Base-by-base conservation (phyloP, 2,888 invertebrate species). In the Hedychridium roseum region DNA sequence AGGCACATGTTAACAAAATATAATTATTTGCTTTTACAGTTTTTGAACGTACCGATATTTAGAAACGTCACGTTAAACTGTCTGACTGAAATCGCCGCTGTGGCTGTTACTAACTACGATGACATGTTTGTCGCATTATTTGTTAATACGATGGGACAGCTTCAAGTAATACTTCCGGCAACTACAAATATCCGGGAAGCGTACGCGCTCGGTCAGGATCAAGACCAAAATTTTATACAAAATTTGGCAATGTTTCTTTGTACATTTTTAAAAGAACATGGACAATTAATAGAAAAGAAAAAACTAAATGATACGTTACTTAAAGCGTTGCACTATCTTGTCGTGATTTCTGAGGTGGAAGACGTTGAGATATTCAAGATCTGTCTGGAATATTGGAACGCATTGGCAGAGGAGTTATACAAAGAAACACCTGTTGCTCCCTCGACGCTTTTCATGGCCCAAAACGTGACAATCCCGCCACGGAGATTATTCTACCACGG, bases 331-430 rank as follows among this genome's bases (percentile, higher is more conserved):
- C 87, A 90, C 61, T 95, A 94, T 76, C 85, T 95, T 64, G 91
- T 94, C 5, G 82, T 94, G 71, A 95, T 95, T 78, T 98, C 97
- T 9, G 94, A 97, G 82, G 98, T 99, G 2, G 98, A 99, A 64
- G 99, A 99, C 78, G 95, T 97, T 1, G 99, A 99, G 82, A 97
- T 99, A 55, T 99, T 99, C 80, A 99, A 99, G 83, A 98, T 99
- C 61, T 99, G 98, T 74, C 82, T 99, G 57, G 99, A 99, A 79
- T 99, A 97, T 81, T 99, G 99, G 99, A 97, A 96, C 81, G 88
- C 89, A 52, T 82, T 99, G 55, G 89, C 95, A 18, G 87, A 93
- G 50, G 95, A 97, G 78, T 83, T 99, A 65, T 99, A 98, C 78
- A 88, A 91, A 74, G 92, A 94, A 73, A 88, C 87, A 68, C 91